Evolutionary conservation across 2,113 vertebrate species (phyloP), one percentile per base, ranked within the genome.

Genomic region (Mesembrinibis cayennensis): DNA sequence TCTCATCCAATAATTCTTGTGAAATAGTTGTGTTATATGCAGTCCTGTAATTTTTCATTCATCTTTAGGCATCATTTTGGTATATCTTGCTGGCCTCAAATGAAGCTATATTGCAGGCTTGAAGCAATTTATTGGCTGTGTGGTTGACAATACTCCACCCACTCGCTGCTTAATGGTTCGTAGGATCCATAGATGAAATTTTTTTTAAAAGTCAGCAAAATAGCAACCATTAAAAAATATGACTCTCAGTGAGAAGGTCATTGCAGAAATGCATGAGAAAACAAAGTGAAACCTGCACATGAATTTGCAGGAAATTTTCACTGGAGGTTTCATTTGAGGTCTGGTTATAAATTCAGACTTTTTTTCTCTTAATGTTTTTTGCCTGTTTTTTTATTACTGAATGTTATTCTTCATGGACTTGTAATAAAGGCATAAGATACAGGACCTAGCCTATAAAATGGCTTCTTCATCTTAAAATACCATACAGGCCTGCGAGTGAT

Each of bases 401-500:
- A 32, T 50, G 2, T 3, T 59, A n/a, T 4, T 81, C 50, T 85
- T 52, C 6, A 34, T 11, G 13, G 8, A 16, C 10, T 4, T 72
- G 18, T 10, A 50, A 40, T 16, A 40, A 70, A 69, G 2, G 0
- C 4, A 22, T 25, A 16, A 53, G 22, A 70, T 21, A 55, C 7
- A 42, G 11, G 7, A 62, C 42, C 78, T 71, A 63, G 7, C 21
- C 11, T 59, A 8, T 9, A 34, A 82, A 69, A 61, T n/a, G 1
- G 0, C 9, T 50, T 73, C 13, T 72, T 65, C 7, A n/a, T 25
- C 40, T 84, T 52, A 67, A 53, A 84, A 27, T 67, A 30, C 3
- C 0, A 0, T 45, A 36, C 6, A 52, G 19, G 3, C 10, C 12
- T 59, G 9, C 36, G 29, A 42, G 12, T 38, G 29, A 18, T 21